These are phyloP conservation scores for Orthosia cruda DNA, from an alignment of 2,888 invertebrate genomes.

Conservation along the genomic window DNA sequence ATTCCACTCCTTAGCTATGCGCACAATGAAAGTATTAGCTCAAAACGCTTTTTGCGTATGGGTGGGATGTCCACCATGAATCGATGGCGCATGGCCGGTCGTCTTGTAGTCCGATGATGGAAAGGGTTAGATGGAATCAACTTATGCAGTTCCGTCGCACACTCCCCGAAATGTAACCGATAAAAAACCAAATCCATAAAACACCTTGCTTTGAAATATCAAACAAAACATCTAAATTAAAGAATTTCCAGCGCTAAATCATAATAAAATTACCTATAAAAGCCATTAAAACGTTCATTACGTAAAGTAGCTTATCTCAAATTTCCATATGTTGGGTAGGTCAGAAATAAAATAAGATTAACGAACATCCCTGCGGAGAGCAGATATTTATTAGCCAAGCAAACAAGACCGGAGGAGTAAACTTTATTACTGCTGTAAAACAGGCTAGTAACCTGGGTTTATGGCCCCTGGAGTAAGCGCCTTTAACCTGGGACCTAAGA, in stretches of 20 bases:
- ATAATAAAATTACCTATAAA: constrained; percentile 33
- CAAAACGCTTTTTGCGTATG: too few relatives aligned
- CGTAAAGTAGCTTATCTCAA: constrained; percentile 64
- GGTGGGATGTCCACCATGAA: too few relatives aligned
- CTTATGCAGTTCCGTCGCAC: too few relatives aligned
- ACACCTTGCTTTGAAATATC: not conserved
- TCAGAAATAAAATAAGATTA: constrained; percentile 70
- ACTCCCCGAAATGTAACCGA: too few relatives aligned
- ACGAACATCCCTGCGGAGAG: constrained; percentile 55
- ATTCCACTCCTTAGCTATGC: too few relatives aligned
- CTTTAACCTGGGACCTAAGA: constrained; percentile 34
- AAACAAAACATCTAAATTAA: not conserved
- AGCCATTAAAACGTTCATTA: constrained; percentile 56
- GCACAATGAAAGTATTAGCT: too few relatives aligned
- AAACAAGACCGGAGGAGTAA: constrained; percentile 65
- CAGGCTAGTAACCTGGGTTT: constrained; percentile 60
- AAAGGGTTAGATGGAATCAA: too few relatives aligned
- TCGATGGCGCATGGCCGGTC: too few relatives aligned
- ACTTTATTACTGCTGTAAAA: constrained; percentile 72
- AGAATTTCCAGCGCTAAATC: constrained; percentile 19
- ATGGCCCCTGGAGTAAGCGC: constrained; percentile 44
- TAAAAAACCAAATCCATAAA: too few relatives aligned
- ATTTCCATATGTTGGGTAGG: constrained; percentile 63
- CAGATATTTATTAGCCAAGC: constrained; percentile 73
- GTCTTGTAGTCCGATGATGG: too few relatives aligned